Evolutionary conservation across 1,140 invertebrate species (phyloP), one percentile per base, ranked within the genome.

Genomic region (Piezodorus guildinii): DNA sequence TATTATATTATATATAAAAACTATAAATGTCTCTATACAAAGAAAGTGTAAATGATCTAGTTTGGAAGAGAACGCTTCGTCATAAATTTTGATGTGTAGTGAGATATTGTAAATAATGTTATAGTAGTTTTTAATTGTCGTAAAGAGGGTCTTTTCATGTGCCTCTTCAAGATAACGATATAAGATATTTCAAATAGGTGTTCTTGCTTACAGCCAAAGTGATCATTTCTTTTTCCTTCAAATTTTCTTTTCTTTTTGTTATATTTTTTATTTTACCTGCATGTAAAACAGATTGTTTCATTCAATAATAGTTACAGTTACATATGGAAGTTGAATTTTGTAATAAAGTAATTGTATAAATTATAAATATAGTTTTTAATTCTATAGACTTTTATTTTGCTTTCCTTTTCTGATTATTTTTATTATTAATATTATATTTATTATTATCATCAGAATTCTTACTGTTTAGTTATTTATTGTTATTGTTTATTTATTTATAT

Each of bases 281-380:
- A 56, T 56, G 52, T 56, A 56, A 23, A 56, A 9, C 4, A 39
- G 34, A 39, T 39, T 39, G 34, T 39, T 39, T 39, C 52, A 56
- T 25, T 25, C 17, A 56, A 39, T 39, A 39, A 39, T 39, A 39
- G 34, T 39, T 39, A 39, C 34, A 39, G 17, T 23, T 56, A 25
- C 23, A 23, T 56, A 56, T 56, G 23, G 23, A 56, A 56, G 23
- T 23, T 56, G 23, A 56, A 56, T 56, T 56, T 56, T 56, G 52
- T 56, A 56, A 56, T 56, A 56, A 56, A 56, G 52, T 56, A 23
- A 56, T 23, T 56, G 52, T 56, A 56, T 56, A 56, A 56, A 56
- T 56, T 56, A 56, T 56, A 56, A 56, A 56, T 56, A 56, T 56
- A 56, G 52, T 56, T 56, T 56, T 56, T 56, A 56, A 56, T 56